Conservation (phyloP, 2,797 vertebrate genomes). For the Lithobates sylvaticus region DNA sequence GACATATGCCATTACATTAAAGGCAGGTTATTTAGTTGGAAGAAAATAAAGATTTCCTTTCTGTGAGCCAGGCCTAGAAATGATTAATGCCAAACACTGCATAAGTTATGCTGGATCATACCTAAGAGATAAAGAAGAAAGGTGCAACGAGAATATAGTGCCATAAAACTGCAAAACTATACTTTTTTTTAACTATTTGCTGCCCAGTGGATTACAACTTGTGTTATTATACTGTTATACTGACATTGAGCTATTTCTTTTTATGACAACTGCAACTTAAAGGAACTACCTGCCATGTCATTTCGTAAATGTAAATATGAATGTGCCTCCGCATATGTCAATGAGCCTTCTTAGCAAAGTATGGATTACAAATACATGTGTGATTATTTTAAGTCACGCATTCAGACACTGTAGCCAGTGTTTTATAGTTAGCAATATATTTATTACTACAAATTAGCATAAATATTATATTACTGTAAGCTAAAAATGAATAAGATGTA, state of each 20-base stretch:
- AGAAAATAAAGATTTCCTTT: constrained; percentile 63
- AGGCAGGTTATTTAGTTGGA: constrained; percentile 61
- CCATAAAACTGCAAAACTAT: constrained; percentile 50
- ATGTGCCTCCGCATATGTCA: neutral
- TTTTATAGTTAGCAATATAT: neutral
- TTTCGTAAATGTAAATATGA: neutral
- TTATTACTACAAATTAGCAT: neutral
- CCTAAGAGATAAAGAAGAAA: constrained; percentile 58
- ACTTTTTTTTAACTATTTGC: constrained; percentile 49
- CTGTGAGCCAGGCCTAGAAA: constrained; percentile 53
- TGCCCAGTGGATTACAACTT: neutral
- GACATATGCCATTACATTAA: constrained; percentile 64
- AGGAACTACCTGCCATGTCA: neutral
- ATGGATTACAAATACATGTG: neutral
- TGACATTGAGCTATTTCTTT: neutral
- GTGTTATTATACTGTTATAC: neutral
- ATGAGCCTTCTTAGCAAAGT: too few species aligned
- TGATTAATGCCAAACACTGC: constrained; percentile 58
- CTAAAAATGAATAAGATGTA: too few species aligned
- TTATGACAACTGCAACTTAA: neutral
- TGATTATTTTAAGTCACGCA: neutral
- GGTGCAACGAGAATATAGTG: constrained; percentile 37
- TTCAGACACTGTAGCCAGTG: neutral
- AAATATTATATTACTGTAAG: neutral
- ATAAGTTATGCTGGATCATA: constrained; percentile 63